Evolutionary conservation across 2,888 invertebrate genomes (phyloP).

Genomic region (Globia sparganii): DNA sequence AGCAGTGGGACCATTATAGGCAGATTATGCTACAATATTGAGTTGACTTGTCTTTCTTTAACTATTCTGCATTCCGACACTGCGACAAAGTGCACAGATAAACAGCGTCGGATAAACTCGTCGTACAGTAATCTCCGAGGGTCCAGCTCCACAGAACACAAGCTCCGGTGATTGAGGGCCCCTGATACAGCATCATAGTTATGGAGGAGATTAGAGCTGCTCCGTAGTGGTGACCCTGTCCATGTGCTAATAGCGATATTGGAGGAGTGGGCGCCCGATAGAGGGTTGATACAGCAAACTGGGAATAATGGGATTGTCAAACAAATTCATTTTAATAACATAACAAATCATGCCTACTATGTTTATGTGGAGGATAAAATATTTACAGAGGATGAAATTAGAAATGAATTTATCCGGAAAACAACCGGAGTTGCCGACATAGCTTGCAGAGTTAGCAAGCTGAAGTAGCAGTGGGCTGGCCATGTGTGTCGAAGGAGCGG

Average conservation of each 20-base stretch:
- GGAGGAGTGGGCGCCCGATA: conserved; percentile 1
- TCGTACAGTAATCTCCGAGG: conserved; percentile 16
- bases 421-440: not conserved
- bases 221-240: not conserved
- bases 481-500: not conserved
- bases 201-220: conserved; percentile 30
- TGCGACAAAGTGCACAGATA: conserved; percentile 57
- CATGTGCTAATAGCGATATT: conserved; percentile 7
- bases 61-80: not conserved
- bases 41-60: conserved; percentile 1
- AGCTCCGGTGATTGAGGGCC: conserved; percentile 19
- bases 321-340: not conserved
- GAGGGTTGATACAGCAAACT: not conserved
- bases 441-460: not conserved
- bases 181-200: conserved; percentile 41
- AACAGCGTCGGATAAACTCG: conserved; percentile 37
- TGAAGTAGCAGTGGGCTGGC: not conserved
- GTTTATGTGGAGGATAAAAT: not conserved
- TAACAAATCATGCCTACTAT: not conserved
- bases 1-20: too few relatives aligned
- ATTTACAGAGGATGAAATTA: not conserved
- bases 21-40: not conserved
- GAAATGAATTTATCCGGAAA: too few relatives aligned
- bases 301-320: not conserved
- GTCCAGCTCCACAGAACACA: not conserved